A percentile compares a stretch with the other conserved stretches of the same genome.
These are phyloP conservation scores for Neofelis nebulosa DNA, from an alignment of 2,113 vertebrate species.

Conservation along the genomic window DNA sequence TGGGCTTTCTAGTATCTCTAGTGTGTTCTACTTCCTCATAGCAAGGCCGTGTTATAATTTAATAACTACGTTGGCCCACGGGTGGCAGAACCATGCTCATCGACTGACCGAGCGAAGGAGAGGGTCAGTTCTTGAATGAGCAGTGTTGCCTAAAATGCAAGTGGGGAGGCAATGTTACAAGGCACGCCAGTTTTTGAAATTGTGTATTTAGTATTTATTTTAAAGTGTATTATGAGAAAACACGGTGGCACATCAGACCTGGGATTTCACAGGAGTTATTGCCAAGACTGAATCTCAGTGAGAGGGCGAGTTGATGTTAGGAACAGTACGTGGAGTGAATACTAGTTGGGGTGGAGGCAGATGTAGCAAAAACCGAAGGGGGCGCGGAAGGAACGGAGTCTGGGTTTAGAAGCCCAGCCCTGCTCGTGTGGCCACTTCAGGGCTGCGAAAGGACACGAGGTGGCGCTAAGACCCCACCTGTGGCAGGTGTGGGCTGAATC, in stretches of 20 bases:
- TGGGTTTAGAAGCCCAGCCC: neutral
- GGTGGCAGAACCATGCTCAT: too few relatives aligned
- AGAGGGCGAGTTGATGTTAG: neutral
- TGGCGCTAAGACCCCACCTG: slow-evolving; percentile 36
- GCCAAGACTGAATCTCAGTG: neutral
- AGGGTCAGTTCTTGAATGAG: fast-evolving
- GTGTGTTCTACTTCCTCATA: neutral
- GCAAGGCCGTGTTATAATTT: neutral
- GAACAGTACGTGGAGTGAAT: fast-evolving
- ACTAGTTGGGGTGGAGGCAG: fast-evolving
- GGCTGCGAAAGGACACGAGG: neutral
- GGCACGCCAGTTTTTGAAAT: neutral
- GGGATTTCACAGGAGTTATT: neutral
- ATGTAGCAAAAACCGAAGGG: fast-evolving
- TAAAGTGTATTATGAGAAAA: neutral
- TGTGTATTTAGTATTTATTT: neutral
- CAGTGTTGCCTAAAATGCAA: fast-evolving
- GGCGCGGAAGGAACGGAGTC: fast-evolving
- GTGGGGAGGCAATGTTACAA: fast-evolving
- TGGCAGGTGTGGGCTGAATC: fast-evolving
- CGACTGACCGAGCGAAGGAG: fast-evolving
- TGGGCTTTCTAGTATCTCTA: too few relatives aligned
- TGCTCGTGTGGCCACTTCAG: fast-evolving
- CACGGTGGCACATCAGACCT: neutral
- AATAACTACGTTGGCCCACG: fast-evolving